phyloP scores from a whole-genome alignment of 92 coral and sea anemone species.

The Heteractis magnifica region DNA sequence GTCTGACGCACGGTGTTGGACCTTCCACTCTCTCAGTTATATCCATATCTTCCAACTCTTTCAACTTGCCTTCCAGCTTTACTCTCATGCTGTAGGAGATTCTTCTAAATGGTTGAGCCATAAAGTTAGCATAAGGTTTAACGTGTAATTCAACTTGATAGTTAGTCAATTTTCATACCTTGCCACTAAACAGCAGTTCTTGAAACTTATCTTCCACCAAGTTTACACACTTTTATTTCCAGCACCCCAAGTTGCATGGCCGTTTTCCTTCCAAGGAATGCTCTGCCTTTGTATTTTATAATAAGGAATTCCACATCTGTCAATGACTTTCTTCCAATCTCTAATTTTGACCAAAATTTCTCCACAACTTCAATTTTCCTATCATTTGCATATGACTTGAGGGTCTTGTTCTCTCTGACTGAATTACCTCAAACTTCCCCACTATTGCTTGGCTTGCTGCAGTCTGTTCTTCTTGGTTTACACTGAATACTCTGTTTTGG shows the following conservation, averaged over 20 bases:
- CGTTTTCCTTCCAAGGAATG: constrained; percentile 35
- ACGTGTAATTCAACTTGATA: background rate
- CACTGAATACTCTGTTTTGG: too few species aligned
- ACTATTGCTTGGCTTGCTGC: too few species aligned
- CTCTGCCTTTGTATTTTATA: constrained; percentile 38
- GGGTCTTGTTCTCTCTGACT: background rate
- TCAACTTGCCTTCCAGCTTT: too few species aligned
- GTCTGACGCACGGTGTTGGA: constrained; percentile 16
- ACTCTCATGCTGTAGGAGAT: too few species aligned
- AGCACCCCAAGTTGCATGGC: background rate
- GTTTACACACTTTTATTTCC: background rate
- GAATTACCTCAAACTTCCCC: too few species aligned
- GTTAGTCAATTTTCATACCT: background rate
- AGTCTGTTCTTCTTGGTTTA: too few species aligned
- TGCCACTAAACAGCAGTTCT: background rate
- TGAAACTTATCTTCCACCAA: background rate
- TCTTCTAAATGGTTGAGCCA: too few species aligned
- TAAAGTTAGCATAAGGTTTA: too few species aligned
- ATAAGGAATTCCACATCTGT: constrained; percentile 51
- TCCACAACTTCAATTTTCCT: too few species aligned
- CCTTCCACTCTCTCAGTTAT: too few species aligned
- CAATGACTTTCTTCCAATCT: background rate
- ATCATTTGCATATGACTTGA: background rate
- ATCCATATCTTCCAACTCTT: too few species aligned
- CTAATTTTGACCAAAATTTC: constrained; percentile 11